A percentile compares a stretch with the other conserved stretches of the same genome.
Evolutionary conservation across 2,888 invertebrate genomes (phyloP).

Genomic region (Platycheirus rosarum): DNA sequence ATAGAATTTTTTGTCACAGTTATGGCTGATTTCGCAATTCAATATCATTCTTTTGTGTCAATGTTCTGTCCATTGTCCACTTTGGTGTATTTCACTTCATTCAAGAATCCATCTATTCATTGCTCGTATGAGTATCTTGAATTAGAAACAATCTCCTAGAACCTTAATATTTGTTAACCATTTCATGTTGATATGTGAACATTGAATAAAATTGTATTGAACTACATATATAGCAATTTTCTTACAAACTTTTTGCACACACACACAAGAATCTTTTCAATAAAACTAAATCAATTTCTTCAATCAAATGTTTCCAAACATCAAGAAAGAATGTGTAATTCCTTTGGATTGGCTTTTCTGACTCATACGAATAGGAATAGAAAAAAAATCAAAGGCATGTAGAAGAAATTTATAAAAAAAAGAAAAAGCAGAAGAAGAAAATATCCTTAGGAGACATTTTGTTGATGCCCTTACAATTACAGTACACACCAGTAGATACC

Average conservation of each 20-base stretch:
- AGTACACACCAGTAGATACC: conserved; percentile 38
- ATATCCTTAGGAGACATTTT: conserved; percentile 17
- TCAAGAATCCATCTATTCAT: background rate
- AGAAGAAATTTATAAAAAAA: too few species aligned
- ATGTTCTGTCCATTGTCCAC: too few species aligned
- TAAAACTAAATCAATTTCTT: conserved; percentile 32
- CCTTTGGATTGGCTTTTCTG: conserved; percentile 19
- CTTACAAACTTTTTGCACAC: background rate
- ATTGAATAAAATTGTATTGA: background rate
- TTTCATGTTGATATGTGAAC: background rate
- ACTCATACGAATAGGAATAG: background rate
- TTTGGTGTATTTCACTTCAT: background rate
- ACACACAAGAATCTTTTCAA: background rate
- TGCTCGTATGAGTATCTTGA: background rate
- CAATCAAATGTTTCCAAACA: conserved; percentile 28
- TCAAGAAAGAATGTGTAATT: conserved; percentile 15
- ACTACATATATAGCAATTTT: background rate
- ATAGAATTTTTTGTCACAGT: too few species aligned
- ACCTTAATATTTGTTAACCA: background rate
- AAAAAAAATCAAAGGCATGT: too few species aligned
- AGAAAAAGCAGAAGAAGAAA: background rate
- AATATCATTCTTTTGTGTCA: too few species aligned
- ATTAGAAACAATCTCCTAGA: background rate
- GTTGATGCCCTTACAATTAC: conserved; percentile 40
- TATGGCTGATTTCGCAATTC: too few species aligned